Percentiles rank a stretch among this genome's conserved stretches.
These are phyloP conservation scores for Plodia interpunctella DNA, from an alignment of 1,140 invertebrate genomes.

Conservation along the genomic window DNA sequence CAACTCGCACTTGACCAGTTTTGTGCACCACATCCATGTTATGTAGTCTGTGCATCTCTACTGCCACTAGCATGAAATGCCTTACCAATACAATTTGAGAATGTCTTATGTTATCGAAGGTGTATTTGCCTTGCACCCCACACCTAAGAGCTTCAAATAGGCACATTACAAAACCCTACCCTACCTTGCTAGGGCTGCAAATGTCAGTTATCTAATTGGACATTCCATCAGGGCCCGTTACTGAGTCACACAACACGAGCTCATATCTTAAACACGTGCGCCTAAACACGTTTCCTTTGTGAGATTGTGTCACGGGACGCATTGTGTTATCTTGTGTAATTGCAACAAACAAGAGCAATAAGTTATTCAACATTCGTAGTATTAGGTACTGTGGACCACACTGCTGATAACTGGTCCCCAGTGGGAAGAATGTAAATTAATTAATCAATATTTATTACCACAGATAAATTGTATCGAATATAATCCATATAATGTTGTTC, in stretches of 20 bases:
- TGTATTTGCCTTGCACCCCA: too few relatives aligned
- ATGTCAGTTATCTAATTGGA: constrained; percentile 30
- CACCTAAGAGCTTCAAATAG: too few relatives aligned
- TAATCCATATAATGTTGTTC: background rate
- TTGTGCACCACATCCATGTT: too few relatives aligned
- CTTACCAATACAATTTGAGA: too few relatives aligned
- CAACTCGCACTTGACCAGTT: too few relatives aligned
- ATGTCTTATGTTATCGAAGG: too few relatives aligned
- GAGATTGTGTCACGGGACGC: background rate
- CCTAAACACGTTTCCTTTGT: constrained; percentile 9
- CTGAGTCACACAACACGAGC: constrained; percentile 20
- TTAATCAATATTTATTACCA: background rate
- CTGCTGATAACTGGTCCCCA: background rate
- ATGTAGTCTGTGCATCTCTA: too few relatives aligned
- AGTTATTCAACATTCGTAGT: background rate
- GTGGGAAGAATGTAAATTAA: background rate
- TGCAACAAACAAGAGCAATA: constrained; percentile 4
- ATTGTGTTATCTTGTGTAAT: constrained; percentile 6
- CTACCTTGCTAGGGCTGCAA: constrained; percentile 26
- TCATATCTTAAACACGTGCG: constrained; percentile 17
- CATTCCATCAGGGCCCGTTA: constrained; percentile 19
- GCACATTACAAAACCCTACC: constrained; percentile 14
- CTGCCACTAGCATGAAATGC: too few relatives aligned
- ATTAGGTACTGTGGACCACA: background rate
- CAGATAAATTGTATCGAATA: background rate